Conservation (phyloP, 2,888 invertebrate species). For the Serripes groenlandicus region DNA sequence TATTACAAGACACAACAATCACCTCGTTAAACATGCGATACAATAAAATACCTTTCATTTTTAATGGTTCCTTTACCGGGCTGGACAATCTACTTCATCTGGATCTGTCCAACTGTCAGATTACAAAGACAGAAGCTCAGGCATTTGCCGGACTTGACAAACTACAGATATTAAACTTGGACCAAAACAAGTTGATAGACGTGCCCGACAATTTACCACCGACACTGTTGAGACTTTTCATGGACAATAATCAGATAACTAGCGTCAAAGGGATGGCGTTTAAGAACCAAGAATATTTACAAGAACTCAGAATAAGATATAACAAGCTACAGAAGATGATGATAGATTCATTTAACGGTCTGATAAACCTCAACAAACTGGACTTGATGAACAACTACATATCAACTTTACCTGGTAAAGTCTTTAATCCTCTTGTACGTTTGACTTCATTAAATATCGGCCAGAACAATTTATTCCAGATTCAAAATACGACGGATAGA, state of each 20-base stretch:
- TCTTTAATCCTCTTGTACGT: slow-evolving; percentile 81
- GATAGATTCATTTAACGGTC: slow-evolving; percentile 86
- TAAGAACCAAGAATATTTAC: slow-evolving; percentile 91
- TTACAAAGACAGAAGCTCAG: slow-evolving; percentile 52
- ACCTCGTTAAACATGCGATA: slow-evolving; percentile 71
- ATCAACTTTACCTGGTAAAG: slow-evolving; percentile 85
- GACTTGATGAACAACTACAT: slow-evolving; percentile 89
- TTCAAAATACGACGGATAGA: slow-evolving; percentile 62
- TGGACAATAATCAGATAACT: slow-evolving; percentile 90
- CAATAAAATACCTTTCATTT: slow-evolving; percentile 68
- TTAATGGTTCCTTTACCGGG: slow-evolving; percentile 66
- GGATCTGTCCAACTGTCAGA: slow-evolving; percentile 71
- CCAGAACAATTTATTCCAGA: slow-evolving; percentile 79
- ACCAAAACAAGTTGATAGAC: slow-evolving; percentile 67
- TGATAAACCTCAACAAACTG: slow-evolving; percentile 91
- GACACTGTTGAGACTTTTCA: slow-evolving; percentile 65
- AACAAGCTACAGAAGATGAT: slow-evolving; percentile 94
- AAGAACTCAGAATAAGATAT: slow-evolving; percentile 94
- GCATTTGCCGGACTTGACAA: slow-evolving; percentile 72
- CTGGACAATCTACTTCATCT: slow-evolving; percentile 69
- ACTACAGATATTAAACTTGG: slow-evolving; percentile 68
- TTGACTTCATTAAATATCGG: slow-evolving; percentile 94
- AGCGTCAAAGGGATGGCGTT: slow-evolving; percentile 93
- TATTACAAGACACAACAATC: slow-evolving; percentile 68
- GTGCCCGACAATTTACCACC: slow-evolving; percentile 74